phyloP scores from a whole-genome alignment of 1,140 invertebrate species.

The Drosophila sp. region DNA sequence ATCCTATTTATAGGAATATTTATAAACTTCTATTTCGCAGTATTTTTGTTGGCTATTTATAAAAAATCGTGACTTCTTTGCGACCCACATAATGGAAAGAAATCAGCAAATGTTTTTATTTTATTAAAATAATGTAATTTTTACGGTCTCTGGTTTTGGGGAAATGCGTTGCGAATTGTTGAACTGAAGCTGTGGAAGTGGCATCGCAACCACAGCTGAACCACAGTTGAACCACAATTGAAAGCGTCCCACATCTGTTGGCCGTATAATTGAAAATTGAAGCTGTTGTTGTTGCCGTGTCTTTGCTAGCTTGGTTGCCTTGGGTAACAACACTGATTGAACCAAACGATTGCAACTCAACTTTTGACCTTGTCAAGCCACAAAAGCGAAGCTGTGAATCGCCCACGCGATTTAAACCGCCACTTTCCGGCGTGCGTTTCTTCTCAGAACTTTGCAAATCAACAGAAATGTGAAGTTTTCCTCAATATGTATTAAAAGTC shows the following conservation, averaged over 20 bases:
- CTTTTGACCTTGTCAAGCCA: conserved; percentile 31
- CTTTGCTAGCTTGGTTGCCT: conserved; percentile 20
- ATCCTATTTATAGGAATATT: too few relatives aligned
- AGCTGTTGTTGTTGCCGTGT: neutral
- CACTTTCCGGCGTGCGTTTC: neutral
- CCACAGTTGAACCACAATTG: neutral
- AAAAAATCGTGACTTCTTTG: too few relatives aligned
- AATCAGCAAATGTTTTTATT: too few relatives aligned
- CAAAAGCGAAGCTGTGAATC: neutral
- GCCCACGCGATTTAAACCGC: conserved; percentile 35
- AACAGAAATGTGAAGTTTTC: conserved; percentile 20
- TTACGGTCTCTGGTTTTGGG: too few relatives aligned
- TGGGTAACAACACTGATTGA: conserved; percentile 39
- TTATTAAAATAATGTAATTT: too few relatives aligned
- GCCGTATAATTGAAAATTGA: conserved; percentile 50
- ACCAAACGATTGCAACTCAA: conserved; percentile 15
- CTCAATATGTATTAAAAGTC: neutral
- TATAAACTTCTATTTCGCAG: too few relatives aligned
- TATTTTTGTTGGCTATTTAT: too few relatives aligned
- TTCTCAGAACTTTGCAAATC: conserved; percentile 33
- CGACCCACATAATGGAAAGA: too few relatives aligned
- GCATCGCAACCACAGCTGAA: neutral
- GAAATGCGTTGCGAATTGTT: conserved; percentile 70
- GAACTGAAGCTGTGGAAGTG: neutral
- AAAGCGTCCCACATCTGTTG: conserved; percentile 32